Evolutionary conservation across 2,888 invertebrate species (phyloP).

Genomic region (Alcis repandata): DNA sequence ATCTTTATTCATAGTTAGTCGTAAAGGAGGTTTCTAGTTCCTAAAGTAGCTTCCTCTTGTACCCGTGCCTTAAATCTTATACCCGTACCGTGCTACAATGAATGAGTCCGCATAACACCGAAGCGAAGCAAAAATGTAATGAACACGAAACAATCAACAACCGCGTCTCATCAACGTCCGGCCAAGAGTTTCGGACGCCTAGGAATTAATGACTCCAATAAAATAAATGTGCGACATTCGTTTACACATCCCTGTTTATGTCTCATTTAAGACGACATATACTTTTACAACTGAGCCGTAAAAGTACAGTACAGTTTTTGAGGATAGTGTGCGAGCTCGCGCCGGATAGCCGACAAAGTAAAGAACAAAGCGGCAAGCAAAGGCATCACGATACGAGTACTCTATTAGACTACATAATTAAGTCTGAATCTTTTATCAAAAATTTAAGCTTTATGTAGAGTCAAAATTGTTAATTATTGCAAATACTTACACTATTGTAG

Average conservation of each 20-base stretch:
- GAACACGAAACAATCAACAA: conserved; percentile 33
- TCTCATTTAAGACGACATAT: conserved; percentile 85
- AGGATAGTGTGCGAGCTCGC: conserved; percentile 10
- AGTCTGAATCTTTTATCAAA: too few species aligned
- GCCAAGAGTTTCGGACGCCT: conserved; percentile 63
- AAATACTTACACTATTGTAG: too few species aligned
- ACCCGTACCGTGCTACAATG: too few species aligned
- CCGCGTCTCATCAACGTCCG: conserved; percentile 47
- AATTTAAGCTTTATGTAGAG: too few species aligned
- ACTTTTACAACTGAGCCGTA: conserved; percentile 81
- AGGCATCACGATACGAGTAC: too few species aligned
- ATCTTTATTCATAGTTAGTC: too few species aligned
- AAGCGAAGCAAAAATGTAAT: conserved; percentile 2
- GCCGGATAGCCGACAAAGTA: background rate
- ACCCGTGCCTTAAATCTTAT: too few species aligned
- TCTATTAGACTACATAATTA: too few species aligned
- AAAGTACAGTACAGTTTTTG: conserved; percentile 50
- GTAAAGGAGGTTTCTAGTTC: too few species aligned
- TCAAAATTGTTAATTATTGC: too few species aligned
- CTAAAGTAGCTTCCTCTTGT: too few species aligned
- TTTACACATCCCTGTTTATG: conserved; percentile 86
- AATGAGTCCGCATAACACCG: background rate
- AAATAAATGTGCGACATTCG: conserved; percentile 85
- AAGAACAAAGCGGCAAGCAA: background rate
- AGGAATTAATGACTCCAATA: conserved; percentile 83